Percentiles rank a stretch among this genome's conserved stretches.
Evolutionary conservation across 2,797 vertebrate species (phyloP).

Genomic region (Gymnodraco acuticeps): DNA sequence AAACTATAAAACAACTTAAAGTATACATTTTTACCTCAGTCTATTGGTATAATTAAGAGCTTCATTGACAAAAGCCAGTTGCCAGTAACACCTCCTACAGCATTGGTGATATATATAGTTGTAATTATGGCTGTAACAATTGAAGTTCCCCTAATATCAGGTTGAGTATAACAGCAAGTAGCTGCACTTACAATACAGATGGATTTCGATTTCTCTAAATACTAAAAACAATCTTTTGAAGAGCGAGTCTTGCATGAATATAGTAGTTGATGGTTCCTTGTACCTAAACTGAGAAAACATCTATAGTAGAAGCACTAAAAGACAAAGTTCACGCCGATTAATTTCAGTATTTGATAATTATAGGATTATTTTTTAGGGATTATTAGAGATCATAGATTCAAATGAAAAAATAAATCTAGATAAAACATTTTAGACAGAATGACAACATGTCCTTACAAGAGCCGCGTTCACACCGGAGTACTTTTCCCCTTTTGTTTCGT

Average conservation of each 20-base stretch:
- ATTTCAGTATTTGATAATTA: not conserved
- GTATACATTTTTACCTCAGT: not conserved
- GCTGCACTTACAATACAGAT: no score
- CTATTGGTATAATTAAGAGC: not conserved
- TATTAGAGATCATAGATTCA: no score
- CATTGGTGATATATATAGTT: not conserved
- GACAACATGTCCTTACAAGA: not conserved
- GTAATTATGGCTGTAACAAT: no score
- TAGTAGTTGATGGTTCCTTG: not conserved
- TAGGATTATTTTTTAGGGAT: no score
- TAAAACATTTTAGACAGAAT: not conserved
- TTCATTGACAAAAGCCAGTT: not conserved
- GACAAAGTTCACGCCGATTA: not conserved
- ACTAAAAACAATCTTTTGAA: no score
- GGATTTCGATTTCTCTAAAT: no score
- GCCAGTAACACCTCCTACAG: not conserved
- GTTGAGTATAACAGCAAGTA: no score
- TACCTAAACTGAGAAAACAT: not conserved
- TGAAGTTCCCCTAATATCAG: no score
- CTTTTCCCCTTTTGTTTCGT: no score
- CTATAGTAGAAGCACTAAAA: not conserved
- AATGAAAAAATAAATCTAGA: not conserved
- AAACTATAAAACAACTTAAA: not conserved
- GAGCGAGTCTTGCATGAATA: no score
- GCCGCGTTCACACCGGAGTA: no score